Conservation (phyloP, 2,113 vertebrate species). For the Oriolus oriolus region DNA sequence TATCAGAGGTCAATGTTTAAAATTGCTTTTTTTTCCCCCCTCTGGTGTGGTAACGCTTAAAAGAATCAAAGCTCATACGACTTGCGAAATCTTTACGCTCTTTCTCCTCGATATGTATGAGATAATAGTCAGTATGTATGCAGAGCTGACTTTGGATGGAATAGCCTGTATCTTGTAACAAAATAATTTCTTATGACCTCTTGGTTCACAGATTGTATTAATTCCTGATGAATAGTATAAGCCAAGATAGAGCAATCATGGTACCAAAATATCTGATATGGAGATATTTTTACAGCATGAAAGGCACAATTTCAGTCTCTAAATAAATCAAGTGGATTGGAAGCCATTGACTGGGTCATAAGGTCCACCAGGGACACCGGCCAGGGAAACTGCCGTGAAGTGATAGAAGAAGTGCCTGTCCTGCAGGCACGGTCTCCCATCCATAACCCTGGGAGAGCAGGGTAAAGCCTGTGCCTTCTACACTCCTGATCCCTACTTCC, state of each 20-base stretch:
- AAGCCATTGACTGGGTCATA: neutral
- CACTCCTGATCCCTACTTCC: neutral
- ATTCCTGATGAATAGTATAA: neutral
- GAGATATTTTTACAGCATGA: neutral
- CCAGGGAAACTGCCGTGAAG: neutral
- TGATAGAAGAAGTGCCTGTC: neutral
- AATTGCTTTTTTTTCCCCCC: accelerated
- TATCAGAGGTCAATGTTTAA: neutral
- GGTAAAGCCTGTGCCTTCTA: neutral
- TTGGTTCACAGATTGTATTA: neutral
- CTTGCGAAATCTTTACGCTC: neutral
- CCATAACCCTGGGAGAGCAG: neutral
- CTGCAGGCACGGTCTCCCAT: neutral
- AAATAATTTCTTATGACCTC: neutral
- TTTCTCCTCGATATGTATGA: neutral
- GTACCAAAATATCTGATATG: neutral
- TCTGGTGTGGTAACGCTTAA: neutral
- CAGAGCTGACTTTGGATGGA: neutral
- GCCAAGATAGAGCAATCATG: neutral
- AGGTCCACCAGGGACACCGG: neutral
- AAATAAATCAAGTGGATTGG: neutral
- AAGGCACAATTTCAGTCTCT: neutral
- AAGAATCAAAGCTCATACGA: neutral
- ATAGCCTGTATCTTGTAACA: neutral
- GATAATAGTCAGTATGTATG: neutral